phyloP scores from a whole-genome alignment of 1,140 invertebrate species.

The Panonychus citri region DNA sequence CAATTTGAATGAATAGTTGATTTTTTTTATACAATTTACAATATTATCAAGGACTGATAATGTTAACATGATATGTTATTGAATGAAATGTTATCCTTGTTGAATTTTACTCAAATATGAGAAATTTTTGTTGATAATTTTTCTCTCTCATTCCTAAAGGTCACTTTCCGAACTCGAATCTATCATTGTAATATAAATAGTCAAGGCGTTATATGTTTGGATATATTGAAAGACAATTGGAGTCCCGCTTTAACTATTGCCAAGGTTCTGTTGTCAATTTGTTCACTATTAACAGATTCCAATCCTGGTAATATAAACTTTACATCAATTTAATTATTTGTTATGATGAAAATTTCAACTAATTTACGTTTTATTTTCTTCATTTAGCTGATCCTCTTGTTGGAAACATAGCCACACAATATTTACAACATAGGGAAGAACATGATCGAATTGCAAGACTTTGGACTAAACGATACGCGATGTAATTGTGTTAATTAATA shows the following conservation, averaged over 20 bases:
- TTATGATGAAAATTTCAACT: not conserved
- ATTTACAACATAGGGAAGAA: conserved; percentile 84
- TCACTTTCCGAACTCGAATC: conserved; percentile 83
- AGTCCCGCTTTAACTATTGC: conserved; percentile 81
- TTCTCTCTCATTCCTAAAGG: conserved; percentile 28
- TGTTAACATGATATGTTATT: too few relatives aligned
- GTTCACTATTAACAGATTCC: conserved; percentile 79
- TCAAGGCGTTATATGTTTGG: conserved; percentile 82
- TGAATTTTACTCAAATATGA: not conserved
- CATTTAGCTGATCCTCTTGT: conserved; percentile 71
- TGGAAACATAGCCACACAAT: conserved; percentile 92
- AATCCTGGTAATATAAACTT: conserved; percentile 56
- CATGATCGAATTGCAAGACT: conserved; percentile 89
- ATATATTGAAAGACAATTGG: conserved; percentile 90
- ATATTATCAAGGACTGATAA: too few relatives aligned
- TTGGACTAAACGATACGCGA: conserved; percentile 94
- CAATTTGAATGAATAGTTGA: too few relatives aligned
- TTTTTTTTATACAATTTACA: too few relatives aligned
- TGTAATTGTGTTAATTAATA: conserved; percentile 35
- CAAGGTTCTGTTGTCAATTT: conserved; percentile 80
- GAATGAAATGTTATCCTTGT: not conserved
- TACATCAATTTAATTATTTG: conserved; percentile 5
- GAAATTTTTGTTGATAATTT: not conserved
- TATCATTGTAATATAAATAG: conserved; percentile 95
- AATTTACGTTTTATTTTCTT: not conserved